Conservation (phyloP, 2,113 vertebrate species). For the Sialia sialis region DNA sequence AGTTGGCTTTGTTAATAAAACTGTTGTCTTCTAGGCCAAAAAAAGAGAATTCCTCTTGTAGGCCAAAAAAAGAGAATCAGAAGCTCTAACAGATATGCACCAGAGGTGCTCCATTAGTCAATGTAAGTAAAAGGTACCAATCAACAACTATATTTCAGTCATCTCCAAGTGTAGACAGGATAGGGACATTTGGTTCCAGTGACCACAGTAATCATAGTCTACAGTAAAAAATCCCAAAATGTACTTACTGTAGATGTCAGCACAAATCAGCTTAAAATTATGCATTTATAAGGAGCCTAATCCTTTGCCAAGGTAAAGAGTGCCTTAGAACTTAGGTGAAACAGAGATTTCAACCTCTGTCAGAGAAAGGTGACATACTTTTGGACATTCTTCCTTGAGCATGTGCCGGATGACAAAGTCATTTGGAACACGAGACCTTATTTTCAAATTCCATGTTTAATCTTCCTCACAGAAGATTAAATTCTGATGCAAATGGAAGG, state of each 20-base stretch:
- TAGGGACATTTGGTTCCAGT: accelerated
- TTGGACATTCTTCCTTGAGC: neutral
- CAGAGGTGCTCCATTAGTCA: neutral
- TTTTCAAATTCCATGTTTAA: neutral
- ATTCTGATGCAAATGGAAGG: neutral
- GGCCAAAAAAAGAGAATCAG: neutral
- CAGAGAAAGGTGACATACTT: neutral
- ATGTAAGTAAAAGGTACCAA: neutral
- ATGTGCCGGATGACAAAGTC: neutral
- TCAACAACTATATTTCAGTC: neutral
- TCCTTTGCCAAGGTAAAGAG: neutral
- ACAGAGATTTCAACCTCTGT: neutral
- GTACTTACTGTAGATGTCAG: neutral
- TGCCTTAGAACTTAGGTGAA: neutral
- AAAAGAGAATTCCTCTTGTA: neutral
- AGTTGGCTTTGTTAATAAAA: neutral
- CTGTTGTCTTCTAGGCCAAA: neutral
- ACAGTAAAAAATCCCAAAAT: neutral
- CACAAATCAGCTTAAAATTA: neutral
- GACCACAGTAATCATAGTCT: neutral
- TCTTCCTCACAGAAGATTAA: conserved; percentile 12
- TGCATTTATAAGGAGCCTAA: neutral
- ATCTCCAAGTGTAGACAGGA: neutral
- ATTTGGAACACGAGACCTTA: neutral
- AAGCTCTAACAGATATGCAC: neutral